phyloP scores from a whole-genome alignment of 2,888 invertebrate species.

The Ectobius pallidus region DNA sequence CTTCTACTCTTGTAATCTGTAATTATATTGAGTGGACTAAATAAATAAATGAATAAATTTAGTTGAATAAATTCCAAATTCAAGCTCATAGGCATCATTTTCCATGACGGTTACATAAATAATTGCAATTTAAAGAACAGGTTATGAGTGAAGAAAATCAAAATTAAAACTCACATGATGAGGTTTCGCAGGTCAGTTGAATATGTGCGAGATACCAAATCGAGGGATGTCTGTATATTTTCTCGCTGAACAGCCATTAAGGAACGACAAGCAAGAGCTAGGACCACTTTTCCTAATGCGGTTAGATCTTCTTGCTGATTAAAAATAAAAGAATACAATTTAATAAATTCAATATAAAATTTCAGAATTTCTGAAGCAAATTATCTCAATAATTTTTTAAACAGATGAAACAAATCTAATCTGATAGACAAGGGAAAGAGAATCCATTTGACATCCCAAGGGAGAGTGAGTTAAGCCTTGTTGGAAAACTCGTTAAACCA shows the following conservation, averaged over 20 bases:
- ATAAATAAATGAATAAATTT: no score
- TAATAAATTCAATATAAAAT: neutral
- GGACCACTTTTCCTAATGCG: slow-evolving; percentile 86
- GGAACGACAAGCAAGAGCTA: slow-evolving; percentile 93
- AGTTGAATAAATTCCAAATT: no score
- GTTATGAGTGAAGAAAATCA: no score
- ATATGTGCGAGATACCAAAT: slow-evolving; percentile 87
- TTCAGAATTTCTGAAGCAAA: neutral
- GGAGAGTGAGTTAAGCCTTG: no score
- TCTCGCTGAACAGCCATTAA: slow-evolving; percentile 86
- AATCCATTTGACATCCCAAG: no score
- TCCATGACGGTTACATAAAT: no score
- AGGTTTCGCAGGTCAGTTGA: slow-evolving; percentile 94
- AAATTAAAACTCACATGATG: slow-evolving; percentile 84
- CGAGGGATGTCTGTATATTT: slow-evolving; percentile 86
- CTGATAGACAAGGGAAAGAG: neutral
- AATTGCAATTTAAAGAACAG: no score
- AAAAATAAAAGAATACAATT: slow-evolving; percentile 42
- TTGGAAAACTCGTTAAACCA: no score
- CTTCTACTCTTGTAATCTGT: no score
- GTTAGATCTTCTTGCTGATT: slow-evolving; percentile 88
- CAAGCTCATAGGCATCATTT: no score
- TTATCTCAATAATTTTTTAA: neutral
- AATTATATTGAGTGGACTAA: no score
- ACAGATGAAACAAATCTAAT: neutral